Evolutionary conservation across 2,113 vertebrate species (phyloP).

Genomic region (Mungos mungo): DNA sequence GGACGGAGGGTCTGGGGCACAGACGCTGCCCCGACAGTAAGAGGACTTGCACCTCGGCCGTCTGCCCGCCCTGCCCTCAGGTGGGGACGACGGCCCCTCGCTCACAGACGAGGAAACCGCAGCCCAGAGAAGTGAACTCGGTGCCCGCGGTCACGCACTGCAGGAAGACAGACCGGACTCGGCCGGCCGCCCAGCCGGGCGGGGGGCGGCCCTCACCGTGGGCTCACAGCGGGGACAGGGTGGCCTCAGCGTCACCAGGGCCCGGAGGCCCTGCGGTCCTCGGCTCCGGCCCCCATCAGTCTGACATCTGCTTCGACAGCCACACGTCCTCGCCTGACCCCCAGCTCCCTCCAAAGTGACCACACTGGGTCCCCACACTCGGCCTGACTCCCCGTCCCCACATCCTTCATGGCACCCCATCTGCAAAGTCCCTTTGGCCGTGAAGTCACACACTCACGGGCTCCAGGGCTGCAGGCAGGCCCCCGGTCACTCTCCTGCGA

Average conservation of each 20-base stretch:
- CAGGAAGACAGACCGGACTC: neutral
- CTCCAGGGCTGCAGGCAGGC: neutral
- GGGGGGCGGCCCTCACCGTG: neutral
- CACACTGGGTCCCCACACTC: neutral
- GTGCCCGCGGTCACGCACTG: neutral
- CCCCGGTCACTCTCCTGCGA: neutral
- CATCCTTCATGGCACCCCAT: too few relatives aligned
- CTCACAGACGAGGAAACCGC: neutral
- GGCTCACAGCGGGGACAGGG: neutral
- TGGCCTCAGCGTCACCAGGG: neutral
- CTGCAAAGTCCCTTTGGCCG: neutral
- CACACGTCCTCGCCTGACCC: neutral
- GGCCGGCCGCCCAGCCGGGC: fast-evolving
- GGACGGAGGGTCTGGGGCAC: neutral
- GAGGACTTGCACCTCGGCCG: fast-evolving
- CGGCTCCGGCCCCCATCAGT: neutral
- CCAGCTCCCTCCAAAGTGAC: too few relatives aligned
- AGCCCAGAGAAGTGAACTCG: neutral
- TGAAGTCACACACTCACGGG: fast-evolving
- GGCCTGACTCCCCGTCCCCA: neutral
- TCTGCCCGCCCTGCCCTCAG: neutral
- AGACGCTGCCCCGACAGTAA: fast-evolving
- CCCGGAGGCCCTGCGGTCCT: too few relatives aligned
- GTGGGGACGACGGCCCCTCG: neutral
- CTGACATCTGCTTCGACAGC: neutral